Base-by-base conservation (phyloP, 2,888 invertebrate species). In the Drosophila mimica region DNA sequence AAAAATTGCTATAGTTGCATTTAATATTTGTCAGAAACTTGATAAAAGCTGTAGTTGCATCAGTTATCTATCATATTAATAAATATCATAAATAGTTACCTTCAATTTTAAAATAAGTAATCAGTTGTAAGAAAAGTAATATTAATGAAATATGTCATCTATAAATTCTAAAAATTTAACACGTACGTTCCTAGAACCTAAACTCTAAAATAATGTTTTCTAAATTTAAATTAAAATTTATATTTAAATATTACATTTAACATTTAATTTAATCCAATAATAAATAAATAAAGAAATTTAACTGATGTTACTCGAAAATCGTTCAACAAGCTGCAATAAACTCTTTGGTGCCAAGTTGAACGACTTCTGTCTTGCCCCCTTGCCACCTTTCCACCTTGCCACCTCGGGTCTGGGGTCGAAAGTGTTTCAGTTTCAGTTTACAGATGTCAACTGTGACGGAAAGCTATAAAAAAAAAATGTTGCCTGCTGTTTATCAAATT, bases 331-430 rank as follows among this genome's bases (percentile, higher is more conserved):
- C 74, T 67, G 58, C 79, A 71, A 15, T 65, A 82, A 85, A 82
- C 88, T 83, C 83, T 76, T 69, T 62, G 51, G 11, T 17, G 66
- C 25, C 76, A 88, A 79, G 81, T 85, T 83, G 71, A 85, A 84
- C 77, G 75, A 77, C 84, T 68, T 76, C 70, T 59, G 51, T 70
- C 36, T n/a, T 17, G 61, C 65, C 48, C 51, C 25, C 25, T 54
- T 43, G 13, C 11, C 34, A 13, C 13, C 34, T 34, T 17, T 17
- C 36, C 36, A 36, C 33, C 40, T 43, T 43, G 3, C n/a, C n/a
- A 43, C 46, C 36, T 31, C 34, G 30, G 30, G 25, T 48, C 9
- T 51, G 40, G 25, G 31, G 9, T 54, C 68, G 13, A 17, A 17
- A 64, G 43, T 43, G 63, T 20, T 46, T 4, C 0, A 56, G 73